phyloP scores from a whole-genome alignment of 2,113 vertebrate genomes.

The Morone saxatilis region DNA sequence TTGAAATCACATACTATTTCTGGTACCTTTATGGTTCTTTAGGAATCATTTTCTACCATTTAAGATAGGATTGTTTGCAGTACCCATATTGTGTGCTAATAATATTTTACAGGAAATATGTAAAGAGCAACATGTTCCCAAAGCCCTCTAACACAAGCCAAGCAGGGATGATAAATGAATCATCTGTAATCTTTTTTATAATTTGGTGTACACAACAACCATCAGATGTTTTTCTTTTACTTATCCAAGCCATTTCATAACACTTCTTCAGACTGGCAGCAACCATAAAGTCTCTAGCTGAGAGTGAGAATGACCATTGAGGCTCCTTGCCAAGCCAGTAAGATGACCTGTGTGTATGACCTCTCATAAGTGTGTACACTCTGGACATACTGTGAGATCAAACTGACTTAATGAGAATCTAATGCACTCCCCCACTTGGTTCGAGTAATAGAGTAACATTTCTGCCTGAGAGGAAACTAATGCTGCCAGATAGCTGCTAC shows the following conservation, averaged over 20 bases:
- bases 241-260: background rate
- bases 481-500: conserved; percentile 43
- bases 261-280: background rate
- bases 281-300: background rate
- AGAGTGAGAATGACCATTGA: background rate
- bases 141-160: too few relatives aligned
- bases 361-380: conserved; percentile 28
- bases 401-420: conserved; percentile 48
- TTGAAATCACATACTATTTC: background rate
- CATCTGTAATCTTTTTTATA: background rate
- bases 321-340: conserved; percentile 9
- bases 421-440: conserved; percentile 27
- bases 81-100: background rate
- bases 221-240: background rate
- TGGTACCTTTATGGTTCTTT: background rate
- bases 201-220: background rate
- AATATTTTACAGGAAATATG: background rate
- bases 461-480: conserved; percentile 61
- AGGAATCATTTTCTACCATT: background rate
- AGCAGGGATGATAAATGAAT: background rate
- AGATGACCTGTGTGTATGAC: conserved; percentile 22
- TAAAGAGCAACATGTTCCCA: too few relatives aligned
- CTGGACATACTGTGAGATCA: conserved; percentile 15
- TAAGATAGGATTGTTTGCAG: background rate
- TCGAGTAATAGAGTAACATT: conserved; percentile 32